Evolutionary conservation across 2,888 invertebrate genomes (phyloP).

Genomic region (Hypercompe scribonia): DNA sequence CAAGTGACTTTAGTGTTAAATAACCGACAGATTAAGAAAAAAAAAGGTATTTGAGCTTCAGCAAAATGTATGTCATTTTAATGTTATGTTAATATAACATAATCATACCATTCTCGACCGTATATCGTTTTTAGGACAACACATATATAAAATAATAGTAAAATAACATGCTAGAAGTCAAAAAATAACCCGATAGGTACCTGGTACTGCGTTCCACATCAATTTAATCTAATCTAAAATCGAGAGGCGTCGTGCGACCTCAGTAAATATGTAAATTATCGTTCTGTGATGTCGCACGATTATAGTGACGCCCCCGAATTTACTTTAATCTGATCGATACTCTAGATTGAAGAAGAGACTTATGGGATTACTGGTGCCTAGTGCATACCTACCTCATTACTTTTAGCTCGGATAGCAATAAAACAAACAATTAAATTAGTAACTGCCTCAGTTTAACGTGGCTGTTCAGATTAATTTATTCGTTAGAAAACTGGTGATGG

Average conservation of each 20-base stretch:
- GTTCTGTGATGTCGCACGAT: not conserved
- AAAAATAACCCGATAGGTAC: not conserved
- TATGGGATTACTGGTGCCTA: not conserved
- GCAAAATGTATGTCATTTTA: too few species aligned
- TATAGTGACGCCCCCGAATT: not conserved
- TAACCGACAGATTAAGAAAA: not conserved
- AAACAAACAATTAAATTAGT: not conserved
- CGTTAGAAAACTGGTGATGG: too few species aligned
- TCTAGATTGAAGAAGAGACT: not conserved
- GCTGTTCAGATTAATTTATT: not conserved
- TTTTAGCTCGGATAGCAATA: not conserved
- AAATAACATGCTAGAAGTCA: not conserved
- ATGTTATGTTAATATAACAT: too few species aligned
- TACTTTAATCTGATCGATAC: not conserved
- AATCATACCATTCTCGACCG: too few species aligned
- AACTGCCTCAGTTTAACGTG: not conserved
- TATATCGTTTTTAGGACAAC: too few species aligned
- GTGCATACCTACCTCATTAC: not conserved
- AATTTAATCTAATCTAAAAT: not conserved
- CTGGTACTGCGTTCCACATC: not conserved
- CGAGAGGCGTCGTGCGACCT: not conserved
- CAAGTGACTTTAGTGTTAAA: not conserved
- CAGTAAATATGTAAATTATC: not conserved
- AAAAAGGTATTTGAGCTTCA: not conserved
- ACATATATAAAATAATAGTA: too few species aligned